Evolutionary conservation across 64 coral and sea anemone species (phyloP).

Genomic region (Dendronephthya gigantea): DNA sequence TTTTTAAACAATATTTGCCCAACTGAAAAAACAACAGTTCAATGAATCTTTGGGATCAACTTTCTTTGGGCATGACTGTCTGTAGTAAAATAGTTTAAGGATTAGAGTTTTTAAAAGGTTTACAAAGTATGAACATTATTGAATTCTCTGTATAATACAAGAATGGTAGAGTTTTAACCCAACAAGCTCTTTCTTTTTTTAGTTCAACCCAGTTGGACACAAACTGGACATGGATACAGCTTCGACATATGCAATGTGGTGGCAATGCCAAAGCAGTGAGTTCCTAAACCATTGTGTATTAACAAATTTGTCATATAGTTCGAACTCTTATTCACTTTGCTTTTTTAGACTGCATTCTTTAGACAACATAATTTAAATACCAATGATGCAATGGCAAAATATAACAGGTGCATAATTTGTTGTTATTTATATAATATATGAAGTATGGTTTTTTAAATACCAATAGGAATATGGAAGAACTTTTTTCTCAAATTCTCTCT

Average conservation of each 20-base stretch:
- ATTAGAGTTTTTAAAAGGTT: no score
- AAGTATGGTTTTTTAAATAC: no score
- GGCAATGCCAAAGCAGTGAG: conserved; percentile 98
- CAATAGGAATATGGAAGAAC: no score
- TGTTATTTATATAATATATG: no score
- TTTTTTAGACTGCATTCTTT: conserved; percentile 62
- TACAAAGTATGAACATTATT: no score
- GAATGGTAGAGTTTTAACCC: not conserved
- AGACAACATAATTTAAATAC: conserved; percentile 59
- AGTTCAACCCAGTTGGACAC: conserved; percentile 97
- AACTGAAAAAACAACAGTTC: not conserved
- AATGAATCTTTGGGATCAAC: no score
- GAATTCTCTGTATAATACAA: no score
- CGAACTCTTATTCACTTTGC: no score
- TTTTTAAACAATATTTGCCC: not conserved
- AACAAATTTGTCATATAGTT: not conserved
- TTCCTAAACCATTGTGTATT: not conserved
- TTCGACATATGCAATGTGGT: conserved; percentile 93
- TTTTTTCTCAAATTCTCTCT: no score
- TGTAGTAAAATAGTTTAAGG: no score
- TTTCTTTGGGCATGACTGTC: no score
- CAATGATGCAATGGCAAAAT: conserved; percentile 54
- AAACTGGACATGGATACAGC: conserved; percentile 96
- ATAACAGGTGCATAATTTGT: conserved; percentile 45
- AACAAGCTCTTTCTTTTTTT: not conserved